Evolutionary conservation across 2,113 vertebrate species (phyloP).

Genomic region (Cynoglossus semilaevis): DNA sequence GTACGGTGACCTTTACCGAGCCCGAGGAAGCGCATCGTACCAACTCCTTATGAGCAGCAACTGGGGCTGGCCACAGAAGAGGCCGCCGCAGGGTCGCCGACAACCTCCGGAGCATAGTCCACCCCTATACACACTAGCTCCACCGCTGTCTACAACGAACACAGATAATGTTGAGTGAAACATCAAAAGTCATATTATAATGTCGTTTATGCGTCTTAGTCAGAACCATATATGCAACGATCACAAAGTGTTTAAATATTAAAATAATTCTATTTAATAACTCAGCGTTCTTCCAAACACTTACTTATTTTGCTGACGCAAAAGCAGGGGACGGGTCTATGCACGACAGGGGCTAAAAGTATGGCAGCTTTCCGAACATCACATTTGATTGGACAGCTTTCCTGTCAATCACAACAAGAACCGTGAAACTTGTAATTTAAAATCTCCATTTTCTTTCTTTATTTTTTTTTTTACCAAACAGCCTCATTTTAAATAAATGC

Average conservation of each 20-base stretch:
- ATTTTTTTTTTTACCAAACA: too few species aligned
- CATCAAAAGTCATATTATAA: background rate
- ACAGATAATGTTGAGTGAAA: background rate
- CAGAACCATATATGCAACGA: too few species aligned
- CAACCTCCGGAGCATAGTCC: conserved; percentile 45
- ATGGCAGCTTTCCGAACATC: background rate
- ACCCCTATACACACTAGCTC: too few species aligned
- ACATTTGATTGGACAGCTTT: conserved; percentile 14
- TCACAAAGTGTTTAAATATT: too few species aligned
- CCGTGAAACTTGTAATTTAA: background rate
- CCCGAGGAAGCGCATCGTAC: conserved; percentile 79
- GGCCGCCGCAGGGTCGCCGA: conserved; percentile 17
- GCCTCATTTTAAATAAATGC: too few species aligned
- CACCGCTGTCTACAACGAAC: too few species aligned
- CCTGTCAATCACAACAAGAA: conserved; percentile 8
- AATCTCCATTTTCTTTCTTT: background rate
- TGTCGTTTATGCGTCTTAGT: too few species aligned
- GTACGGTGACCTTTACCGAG: conserved; percentile 65
- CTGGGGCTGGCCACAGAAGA: background rate
- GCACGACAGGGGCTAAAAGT: background rate
- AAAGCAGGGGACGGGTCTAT: background rate
- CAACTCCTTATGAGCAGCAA: conserved; percentile 17
- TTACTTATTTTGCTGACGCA: background rate
- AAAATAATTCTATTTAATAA: too few species aligned
- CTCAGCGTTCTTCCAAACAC: background rate